A percentile compares a stretch with the other conserved stretches of the same genome.
Conservation (phyloP, 2,888 invertebrate species). For the Blera fallax region DNA sequence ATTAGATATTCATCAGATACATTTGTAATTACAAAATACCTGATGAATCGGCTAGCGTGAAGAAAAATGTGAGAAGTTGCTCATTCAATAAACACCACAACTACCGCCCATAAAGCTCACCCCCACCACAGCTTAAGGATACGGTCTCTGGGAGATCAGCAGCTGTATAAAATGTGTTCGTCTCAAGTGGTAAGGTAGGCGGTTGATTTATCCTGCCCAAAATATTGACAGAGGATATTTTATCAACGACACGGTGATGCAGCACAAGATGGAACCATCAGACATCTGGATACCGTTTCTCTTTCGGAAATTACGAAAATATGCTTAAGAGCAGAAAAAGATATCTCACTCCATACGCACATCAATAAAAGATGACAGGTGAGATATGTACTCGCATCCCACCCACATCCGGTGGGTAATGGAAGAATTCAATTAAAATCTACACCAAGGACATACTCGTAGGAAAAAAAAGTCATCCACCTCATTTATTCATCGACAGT, state of each 20-base stretch:
- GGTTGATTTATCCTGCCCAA: background rate
- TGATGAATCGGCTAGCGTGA: background rate
- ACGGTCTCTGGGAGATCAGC: background rate
- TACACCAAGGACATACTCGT: background rate
- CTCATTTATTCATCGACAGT: conserved; percentile 20
- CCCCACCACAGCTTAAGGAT: background rate
- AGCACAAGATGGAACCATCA: background rate
- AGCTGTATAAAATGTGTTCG: background rate
- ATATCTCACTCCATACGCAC: background rate
- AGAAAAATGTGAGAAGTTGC: background rate
- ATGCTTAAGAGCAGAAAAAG: background rate
- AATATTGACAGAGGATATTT: conserved; percentile 10
- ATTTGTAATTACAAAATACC: conserved; percentile 38
- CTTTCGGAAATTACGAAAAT: background rate
- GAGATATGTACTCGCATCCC: background rate
- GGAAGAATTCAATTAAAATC: conserved; percentile 57
- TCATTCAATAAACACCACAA: background rate
- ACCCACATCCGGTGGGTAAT: background rate
- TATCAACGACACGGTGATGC: background rate
- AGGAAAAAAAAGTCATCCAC: conserved; percentile 17
- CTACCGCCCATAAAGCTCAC: background rate
- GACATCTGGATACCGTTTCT: background rate
- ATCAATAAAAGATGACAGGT: conserved; percentile 36
- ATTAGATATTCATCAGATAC: conserved; percentile 21
- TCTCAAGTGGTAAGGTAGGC: background rate